Percentiles rank a stretch among this genome's conserved stretches.
phyloP scores from a whole-genome alignment of 2,113 vertebrate genomes.

The Tyrannus savana region DNA sequence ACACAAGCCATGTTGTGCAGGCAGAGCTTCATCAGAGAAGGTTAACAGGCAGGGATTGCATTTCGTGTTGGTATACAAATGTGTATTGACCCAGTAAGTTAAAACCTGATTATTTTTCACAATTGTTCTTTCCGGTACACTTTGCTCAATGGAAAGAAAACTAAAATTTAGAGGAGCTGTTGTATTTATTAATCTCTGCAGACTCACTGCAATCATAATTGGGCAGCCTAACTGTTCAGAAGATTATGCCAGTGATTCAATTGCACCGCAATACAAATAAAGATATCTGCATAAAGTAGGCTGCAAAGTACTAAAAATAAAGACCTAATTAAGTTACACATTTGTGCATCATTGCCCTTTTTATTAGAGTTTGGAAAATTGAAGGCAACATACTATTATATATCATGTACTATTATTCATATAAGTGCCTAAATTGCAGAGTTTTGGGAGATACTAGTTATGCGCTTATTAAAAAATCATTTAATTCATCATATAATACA shows the following conservation, averaged over 20 bases:
- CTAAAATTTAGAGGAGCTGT: background rate
- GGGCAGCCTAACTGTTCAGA: background rate
- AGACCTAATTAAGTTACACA: constrained; percentile 41
- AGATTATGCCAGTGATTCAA: background rate
- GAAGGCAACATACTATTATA: constrained; percentile 38
- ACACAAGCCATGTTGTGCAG: background rate
- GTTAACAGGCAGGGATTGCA: rapidly evolving
- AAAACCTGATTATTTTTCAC: background rate
- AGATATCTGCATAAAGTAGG: background rate
- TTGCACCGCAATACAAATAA: background rate
- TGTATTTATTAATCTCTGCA: background rate
- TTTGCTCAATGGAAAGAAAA: background rate
- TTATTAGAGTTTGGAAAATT: constrained; percentile 11
- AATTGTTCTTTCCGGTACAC: background rate
- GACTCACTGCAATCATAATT: background rate
- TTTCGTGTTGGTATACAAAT: background rate
- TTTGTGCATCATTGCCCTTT: constrained; percentile 33
- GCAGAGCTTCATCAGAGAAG: background rate
- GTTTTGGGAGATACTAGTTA: constrained; percentile 35
- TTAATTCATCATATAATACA: constrained; percentile 43
- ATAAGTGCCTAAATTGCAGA: constrained; percentile 52
- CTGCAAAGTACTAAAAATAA: constrained; percentile 43
- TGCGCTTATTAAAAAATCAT: constrained; percentile 32
- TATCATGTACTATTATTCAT: constrained; percentile 53
- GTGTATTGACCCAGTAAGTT: background rate